These are phyloP conservation scores for Monarcha castaneiventris DNA, from an alignment of 2,113 vertebrate genomes.

Conservation along the genomic window DNA sequence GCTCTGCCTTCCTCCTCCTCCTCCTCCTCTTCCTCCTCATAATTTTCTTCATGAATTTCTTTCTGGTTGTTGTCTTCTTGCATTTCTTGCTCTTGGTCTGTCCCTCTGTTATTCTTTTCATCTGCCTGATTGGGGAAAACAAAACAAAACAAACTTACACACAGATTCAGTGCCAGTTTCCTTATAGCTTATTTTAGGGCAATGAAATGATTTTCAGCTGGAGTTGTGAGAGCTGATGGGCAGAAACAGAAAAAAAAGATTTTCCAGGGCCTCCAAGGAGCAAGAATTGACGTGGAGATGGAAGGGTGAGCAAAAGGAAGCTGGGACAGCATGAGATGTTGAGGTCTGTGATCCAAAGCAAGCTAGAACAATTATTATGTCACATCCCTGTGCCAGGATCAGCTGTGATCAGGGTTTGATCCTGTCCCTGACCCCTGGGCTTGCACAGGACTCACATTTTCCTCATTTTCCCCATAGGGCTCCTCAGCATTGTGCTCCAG, in stretches of 20 bases:
- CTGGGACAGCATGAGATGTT: neutral
- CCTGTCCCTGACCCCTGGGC: neutral
- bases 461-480: constrained; percentile 86
- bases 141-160: neutral
- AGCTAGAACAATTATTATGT: neutral
- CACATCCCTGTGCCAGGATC: neutral
- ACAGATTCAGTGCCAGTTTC: neutral
- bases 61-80: constrained; percentile 60
- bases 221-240: neutral
- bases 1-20: constrained; percentile 78
- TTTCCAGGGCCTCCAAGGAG: neutral
- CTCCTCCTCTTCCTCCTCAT: constrained; percentile 88
- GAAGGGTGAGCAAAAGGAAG: neutral
- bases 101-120: constrained; percentile 69
- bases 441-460: constrained; percentile 76
- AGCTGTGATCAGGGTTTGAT: neutral
- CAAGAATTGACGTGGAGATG: neutral
- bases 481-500: constrained; percentile 83
- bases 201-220: neutral
- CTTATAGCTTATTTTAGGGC: neutral
- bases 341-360: neutral
- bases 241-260: neutral
- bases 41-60: constrained; percentile 82
- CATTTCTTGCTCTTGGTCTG: constrained; percentile 68
- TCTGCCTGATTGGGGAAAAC: constrained; percentile 47